Conservation (phyloP, 37 sponge, comb jelly and placozoan genomes). For the Axinella damicornis region DNA sequence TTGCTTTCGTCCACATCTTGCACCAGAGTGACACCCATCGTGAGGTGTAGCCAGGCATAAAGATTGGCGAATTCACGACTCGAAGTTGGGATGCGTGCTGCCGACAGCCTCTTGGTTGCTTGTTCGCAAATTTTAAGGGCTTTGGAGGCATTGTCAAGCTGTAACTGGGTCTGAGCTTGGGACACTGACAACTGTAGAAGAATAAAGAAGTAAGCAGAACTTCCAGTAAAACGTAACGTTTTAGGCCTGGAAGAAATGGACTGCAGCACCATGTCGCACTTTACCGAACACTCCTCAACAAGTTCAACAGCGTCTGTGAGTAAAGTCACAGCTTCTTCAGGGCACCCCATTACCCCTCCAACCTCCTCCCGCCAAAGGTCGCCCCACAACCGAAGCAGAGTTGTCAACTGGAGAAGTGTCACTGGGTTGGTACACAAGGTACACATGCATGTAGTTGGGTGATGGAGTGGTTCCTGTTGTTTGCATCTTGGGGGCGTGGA, state of each 20-base stretch:
- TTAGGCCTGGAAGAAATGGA: background rate
- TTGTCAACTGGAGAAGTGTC: too few species aligned
- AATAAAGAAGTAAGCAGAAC: background rate
- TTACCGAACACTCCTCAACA: background rate
- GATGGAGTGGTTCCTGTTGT: background rate
- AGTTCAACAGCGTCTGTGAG: background rate
- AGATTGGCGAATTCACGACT: background rate
- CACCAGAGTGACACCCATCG: background rate
- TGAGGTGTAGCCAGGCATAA: background rate
- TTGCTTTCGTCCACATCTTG: background rate
- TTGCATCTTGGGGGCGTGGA: background rate
- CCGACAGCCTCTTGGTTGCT: too few species aligned
- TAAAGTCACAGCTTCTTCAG: too few species aligned
- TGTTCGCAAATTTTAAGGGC: too few species aligned
- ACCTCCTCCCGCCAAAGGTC: background rate
- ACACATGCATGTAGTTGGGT: conserved; percentile 7
- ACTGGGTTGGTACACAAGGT: too few species aligned
- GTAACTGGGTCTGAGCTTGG: too few species aligned
- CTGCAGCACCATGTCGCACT: background rate
- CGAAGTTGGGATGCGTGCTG: too few species aligned
- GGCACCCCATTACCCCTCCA: background rate
- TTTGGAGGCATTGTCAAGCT: too few species aligned
- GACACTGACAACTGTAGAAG: background rate
- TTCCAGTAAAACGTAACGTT: background rate
- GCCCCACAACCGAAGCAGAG: too few species aligned